phyloP scores from a whole-genome alignment of 2,888 invertebrate genomes.

The Heliconius charithonia region DNA sequence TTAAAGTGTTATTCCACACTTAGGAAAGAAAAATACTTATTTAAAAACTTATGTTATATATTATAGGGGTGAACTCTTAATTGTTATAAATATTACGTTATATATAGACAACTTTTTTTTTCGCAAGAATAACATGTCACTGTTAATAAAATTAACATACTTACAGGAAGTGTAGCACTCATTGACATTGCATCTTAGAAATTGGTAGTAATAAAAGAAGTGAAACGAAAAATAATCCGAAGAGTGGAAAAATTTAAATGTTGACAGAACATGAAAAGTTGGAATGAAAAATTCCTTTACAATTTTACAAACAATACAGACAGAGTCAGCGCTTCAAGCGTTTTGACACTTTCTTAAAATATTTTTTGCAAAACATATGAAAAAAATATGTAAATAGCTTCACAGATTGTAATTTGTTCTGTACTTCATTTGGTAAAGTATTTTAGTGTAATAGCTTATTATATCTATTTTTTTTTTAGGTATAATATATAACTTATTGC shows the following conservation, averaged over 20 bases:
- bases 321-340: slow-evolving; percentile 10
- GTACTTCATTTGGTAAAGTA: background rate
- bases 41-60: too few species aligned
- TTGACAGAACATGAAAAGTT: background rate
- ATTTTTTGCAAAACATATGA: background rate
- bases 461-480: too few species aligned
- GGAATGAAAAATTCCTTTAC: background rate
- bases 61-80: background rate
- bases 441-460: too few species aligned
- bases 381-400: slow-evolving; percentile 1
- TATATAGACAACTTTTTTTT: background rate
- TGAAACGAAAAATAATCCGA: background rate
- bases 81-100: background rate
- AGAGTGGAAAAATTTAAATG: background rate
- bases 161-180: background rate
- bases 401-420: background rate
- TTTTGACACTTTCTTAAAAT: slow-evolving; percentile 3
- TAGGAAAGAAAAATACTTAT: too few species aligned
- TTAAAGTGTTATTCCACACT: too few species aligned
- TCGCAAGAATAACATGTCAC: background rate
- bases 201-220: background rate
- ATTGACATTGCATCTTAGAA: background rate
- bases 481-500: too few species aligned
- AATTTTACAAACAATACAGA: slow-evolving; percentile 8
- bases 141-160: background rate